These are phyloP conservation scores for Trimorus sp. DNA, from an alignment of 2,888 invertebrate genomes.

Conservation along the genomic window DNA sequence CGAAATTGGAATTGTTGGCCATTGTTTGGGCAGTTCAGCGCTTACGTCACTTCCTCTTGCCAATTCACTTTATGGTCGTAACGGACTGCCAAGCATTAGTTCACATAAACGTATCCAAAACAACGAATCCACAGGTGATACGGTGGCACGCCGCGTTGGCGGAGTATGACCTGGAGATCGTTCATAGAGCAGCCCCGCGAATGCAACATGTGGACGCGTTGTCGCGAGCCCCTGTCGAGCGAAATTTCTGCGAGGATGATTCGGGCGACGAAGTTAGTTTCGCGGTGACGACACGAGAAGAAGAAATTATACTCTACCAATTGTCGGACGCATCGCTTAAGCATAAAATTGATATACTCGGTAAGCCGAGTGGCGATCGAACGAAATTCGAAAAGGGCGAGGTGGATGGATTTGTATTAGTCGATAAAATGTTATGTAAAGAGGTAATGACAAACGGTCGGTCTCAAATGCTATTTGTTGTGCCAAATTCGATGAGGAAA, in stretches of 20 bases:
- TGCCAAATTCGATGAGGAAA: constrained; percentile 40
- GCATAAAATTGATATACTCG: constrained; percentile 7
- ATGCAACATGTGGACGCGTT: constrained; percentile 17
- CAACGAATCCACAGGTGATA: constrained; percentile 1
- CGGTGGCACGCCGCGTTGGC: not conserved
- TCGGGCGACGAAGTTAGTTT: not conserved
- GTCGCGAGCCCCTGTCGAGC: constrained; percentile 13
- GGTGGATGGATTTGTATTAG: not conserved
- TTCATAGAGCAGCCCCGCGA: not conserved
- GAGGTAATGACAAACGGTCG: not conserved
- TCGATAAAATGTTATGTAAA: constrained; percentile 21
- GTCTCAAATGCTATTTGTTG: constrained; percentile 6
- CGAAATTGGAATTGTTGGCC: constrained; percentile 12
- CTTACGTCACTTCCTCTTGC: constrained; percentile 5
- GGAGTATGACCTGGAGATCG: constrained; percentile 5
- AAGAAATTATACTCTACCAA: constrained; percentile 22
- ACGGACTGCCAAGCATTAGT: constrained; percentile 23
- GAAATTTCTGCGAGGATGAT: not conserved
- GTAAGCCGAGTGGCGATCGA: not conserved
- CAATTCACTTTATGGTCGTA: not conserved
- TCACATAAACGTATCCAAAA: constrained; percentile 3
- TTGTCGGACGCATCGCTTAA: not conserved
- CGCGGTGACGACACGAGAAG: constrained; percentile 10
- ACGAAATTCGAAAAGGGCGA: not conserved
- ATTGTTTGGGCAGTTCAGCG: constrained; percentile 21